Conservation (phyloP, 2,888 invertebrate genomes). For the Pandemis heparana region DNA sequence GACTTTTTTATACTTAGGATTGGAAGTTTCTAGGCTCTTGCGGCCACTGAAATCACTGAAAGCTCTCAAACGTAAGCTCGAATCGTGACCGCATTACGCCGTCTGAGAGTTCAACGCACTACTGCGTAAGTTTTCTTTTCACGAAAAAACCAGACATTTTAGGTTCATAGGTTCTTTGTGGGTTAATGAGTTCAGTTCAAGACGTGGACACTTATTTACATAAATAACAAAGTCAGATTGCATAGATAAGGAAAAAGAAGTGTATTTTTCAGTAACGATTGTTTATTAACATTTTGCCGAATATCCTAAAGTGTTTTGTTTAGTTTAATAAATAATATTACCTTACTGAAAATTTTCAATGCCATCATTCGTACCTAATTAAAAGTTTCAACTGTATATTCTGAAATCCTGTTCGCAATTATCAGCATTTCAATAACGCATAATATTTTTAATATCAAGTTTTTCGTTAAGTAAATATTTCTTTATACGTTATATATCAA, state of each 20-base stretch:
- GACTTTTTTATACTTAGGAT: neutral
- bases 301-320: too few relatives aligned
- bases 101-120: slow-evolving; percentile 65
- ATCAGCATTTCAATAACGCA: too few relatives aligned
- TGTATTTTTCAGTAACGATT: neutral
- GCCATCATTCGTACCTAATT: neutral
- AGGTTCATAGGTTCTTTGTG: neutral
- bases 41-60: slow-evolving; percentile 50
- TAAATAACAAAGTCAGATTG: slow-evolving; percentile 8
- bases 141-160: slow-evolving; percentile 24
- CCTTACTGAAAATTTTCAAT: neutral
- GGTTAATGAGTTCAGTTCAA: slow-evolving; percentile 33
- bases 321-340: neutral
- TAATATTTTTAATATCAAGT: too few relatives aligned
- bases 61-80: slow-evolving; percentile 48
- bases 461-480: too few relatives aligned
- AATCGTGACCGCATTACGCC: slow-evolving; percentile 56
- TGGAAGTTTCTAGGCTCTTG: neutral
- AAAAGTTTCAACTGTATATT: too few relatives aligned
- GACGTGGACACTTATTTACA: slow-evolving; percentile 7
- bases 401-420: too few relatives aligned
- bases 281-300: neutral
- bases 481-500: too few relatives aligned
- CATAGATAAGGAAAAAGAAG: neutral
- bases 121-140: slow-evolving; percentile 33